Base-by-base conservation (phyloP, 2,113 vertebrate species). In the Cochlearius cochlearius region DNA sequence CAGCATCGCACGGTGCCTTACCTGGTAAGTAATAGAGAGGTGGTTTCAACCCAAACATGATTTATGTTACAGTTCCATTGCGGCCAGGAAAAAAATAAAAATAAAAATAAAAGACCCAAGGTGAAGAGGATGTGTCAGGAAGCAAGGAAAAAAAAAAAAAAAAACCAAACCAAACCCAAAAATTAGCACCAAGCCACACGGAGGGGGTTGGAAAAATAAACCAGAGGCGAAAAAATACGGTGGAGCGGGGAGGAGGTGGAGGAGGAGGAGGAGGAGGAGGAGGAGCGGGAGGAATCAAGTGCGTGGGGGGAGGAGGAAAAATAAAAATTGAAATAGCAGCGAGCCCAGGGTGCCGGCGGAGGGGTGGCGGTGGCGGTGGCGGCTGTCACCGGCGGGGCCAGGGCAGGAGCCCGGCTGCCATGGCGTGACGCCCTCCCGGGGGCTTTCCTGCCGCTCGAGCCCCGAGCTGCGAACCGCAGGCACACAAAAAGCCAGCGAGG, bases 41-140 rank as follows among this genome's bases (percentile, higher is more conserved):
- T 64, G 99, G 99, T 98, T 99, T 99, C 98, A 99, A 96, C 99
- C 99, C 99, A 98, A 99, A 99, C 99, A 99, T 99, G 98, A 97
- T 99, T 98, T 98, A 97, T 90, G 94, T 98, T 98, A 98, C 97
- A 98, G 98, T 98, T 98, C 98, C 99, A 99, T 99, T 98, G 98
- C 98, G 98, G 93, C 76, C 97, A 97, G 86, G 93, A 92, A 90
- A 86, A 97, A 92, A 83, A 84, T 20, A 26, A 66, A 59, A 69
- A 38, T 32, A 90, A 92, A 71, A 78, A 86, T 13, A 79, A 90
- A 92, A 94, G 41, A 75, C 34, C 81, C 83, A 96, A 96, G 95
- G 86, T 77, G 94, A 95, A 91, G 79, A 81, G 81, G 92, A 92
- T 63, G 79, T 75, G 76, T 49, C 88, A 74, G 88, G 60, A 89